Base-by-base conservation (phyloP, 2,888 invertebrate genomes). In the Tiphia femorata region DNA sequence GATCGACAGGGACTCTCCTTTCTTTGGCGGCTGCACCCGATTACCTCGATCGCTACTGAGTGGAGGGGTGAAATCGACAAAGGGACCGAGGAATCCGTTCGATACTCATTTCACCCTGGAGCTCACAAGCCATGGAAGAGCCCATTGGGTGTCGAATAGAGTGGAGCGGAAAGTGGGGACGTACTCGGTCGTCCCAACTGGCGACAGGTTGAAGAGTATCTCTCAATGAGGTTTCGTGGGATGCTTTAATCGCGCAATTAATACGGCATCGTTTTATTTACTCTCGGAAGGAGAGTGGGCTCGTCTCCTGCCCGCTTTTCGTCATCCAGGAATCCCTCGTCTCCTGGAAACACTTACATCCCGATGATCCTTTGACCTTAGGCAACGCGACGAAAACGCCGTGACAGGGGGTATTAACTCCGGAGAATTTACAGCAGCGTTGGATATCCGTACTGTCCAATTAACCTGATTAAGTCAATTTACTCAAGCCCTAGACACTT, bases 401-500 rank as follows among this genome's bases (percentile, higher is more conserved):
- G 43, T 47, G n/a, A n/a, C n/a, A n/a, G n/a, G n/a, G n/a, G 49
- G 41, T 42, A 49, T 55, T 59, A 62, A 59, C 40, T 55, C 55
- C 33, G 20, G 8, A 27, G 44, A 49, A 50, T 52, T 51, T 48
- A 42, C 43, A 35, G 43, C 41, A 12, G 17, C 23, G 16, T 46
- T 30, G 35, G 44, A 23, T 50, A 20, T 35, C 46, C 16, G 27
- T 35, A 29, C 23, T 43, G 29, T 66, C 49, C 59, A 66, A 66
- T 66, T 66, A 66, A 57, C 56, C 50, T 49, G 47, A 62, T 57
- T 62, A 57, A 59, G 49, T 46, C 40, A 50, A 50, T 62, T 58
- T 66, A 62, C 52, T 43, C 35, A 33, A 20, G 47, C 19, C 62
- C 42, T 38, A 10, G 23, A 20, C 29, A 43, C 27, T 43, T 43